Base-by-base conservation (phyloP, 2,797 vertebrate genomes). In the Capromys pilorides region DNA sequence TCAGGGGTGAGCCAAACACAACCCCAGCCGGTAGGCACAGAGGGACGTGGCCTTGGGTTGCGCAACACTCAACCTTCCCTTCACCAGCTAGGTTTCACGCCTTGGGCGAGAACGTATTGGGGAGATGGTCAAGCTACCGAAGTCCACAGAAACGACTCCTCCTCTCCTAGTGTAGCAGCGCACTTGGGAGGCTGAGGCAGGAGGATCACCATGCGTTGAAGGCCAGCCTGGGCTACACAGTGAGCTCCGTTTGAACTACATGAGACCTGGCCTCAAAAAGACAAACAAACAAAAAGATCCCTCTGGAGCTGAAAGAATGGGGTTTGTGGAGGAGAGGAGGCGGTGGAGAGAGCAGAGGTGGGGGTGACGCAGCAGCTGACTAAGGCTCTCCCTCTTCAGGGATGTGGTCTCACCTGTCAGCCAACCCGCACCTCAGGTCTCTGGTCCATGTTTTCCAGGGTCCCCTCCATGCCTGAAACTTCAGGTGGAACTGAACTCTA, bases 381-480 rank as follows among this genome's bases (percentile, higher is more conserved):
- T 36, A 13, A 85, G 59, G 26, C 54, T 91, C 80, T 45, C 14
- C 57, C 82, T 69, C 4, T 0, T 13, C 0, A 24, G 78, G 49
- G 64, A 54, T 91, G 86, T 1, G 77, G 33, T 96, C 97, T 97
- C 93, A 98, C 98, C 97, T 98, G 96, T 97, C 95, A 91, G 69
- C 19, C 57, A 93, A 61, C 77, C 80, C 96, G 97, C 88, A 97
- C 97, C 94, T 93, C 77, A 80, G 94, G 96, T 77, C 95, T 95
- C 96, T 97, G 66, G 96, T 96, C 86, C 36, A 78, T 36, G 31
- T 49, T 45, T 24, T 28, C 24, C 73, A 49, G 73, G 73, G 10
- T 31, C 0, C 6, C 10, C 57, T 11, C 24, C 41, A 8, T 26
- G 28, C 71, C 39, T 77, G 71, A 62, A 67, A 77, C 11, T 19